These are phyloP conservation scores for Magallana ariakensis DNA, from an alignment of 1,140 invertebrate species.

Conservation along the genomic window DNA sequence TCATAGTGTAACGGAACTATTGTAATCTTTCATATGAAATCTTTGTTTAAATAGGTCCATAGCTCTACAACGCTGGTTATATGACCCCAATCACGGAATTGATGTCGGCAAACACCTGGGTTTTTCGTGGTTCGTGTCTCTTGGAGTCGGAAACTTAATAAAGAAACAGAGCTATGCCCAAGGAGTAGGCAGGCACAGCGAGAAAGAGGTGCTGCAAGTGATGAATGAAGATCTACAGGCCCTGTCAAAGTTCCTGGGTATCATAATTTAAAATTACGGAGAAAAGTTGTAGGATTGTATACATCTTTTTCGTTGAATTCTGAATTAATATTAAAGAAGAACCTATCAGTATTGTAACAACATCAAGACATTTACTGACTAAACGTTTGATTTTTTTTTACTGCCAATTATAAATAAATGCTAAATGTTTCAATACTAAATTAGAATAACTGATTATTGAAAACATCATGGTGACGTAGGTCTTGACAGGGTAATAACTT, in stretches of 20 bases:
- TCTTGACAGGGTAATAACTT: too few relatives aligned
- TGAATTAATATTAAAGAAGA: too few relatives aligned
- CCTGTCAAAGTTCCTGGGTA: slow-evolving; percentile 43
- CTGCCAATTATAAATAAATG: too few relatives aligned
- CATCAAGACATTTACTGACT: too few relatives aligned
- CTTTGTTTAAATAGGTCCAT: slow-evolving; percentile 15
- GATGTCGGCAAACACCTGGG: not conserved
- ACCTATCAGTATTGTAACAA: too few relatives aligned
- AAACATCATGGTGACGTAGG: too few relatives aligned
- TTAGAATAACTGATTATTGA: too few relatives aligned
- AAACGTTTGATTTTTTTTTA: too few relatives aligned
- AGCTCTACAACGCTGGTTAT: slow-evolving; percentile 15
- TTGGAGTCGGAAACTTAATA: not conserved
- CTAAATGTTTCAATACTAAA: too few relatives aligned
- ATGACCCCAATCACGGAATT: not conserved
- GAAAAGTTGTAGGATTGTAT: too few relatives aligned
- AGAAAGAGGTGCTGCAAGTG: slow-evolving; percentile 34
- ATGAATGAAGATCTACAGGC: not conserved
- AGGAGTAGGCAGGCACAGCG: slow-evolving; percentile 35
- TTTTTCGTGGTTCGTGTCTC: not conserved
- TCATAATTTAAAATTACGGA: too few relatives aligned
- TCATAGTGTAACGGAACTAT: not conserved
- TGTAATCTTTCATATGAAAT: not conserved
- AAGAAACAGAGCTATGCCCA: slow-evolving; percentile 31
- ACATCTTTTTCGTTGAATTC: too few relatives aligned